Evolutionary conservation across 2,113 vertebrate genomes (phyloP), one percentile per base, ranked within the genome.

Genomic region (Elephantulus edwardii): DNA sequence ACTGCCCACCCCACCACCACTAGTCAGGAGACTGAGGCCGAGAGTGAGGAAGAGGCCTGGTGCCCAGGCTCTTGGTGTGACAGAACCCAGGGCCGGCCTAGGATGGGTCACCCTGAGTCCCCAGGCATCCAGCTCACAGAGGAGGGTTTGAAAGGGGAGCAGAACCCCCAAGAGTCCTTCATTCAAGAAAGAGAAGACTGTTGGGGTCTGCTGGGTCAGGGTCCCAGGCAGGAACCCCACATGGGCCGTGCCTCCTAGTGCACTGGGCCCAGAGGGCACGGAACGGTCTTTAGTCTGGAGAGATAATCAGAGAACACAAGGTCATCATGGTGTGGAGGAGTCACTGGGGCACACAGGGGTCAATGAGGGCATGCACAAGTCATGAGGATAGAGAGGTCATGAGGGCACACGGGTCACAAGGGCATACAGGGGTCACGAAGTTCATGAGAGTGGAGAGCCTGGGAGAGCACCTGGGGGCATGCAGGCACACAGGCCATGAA

Each of bases 191-290:
- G 30, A 58, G 42, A n/a, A 64, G 5, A 19, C 28, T 42, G 0
- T n/a, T 22, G n/a, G 58, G 54, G 28, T 11, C 42, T 14, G 8
- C 80, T 9, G 6, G 17, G 46, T n/a, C 13, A 33, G 52, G 40
- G 42, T 8, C 30, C 11, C n/a, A n/a, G 0, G 22, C 6, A 20
- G 4, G 22, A n/a, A 6, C 26, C 58, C 48, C 35, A 0, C 2
- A 2, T 0, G 0, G 26, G 52, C 50, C 4, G 8, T 5, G 28
- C 3, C 44, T 11, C 14, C 1, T 5, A 24, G 6, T 3, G 16
- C 12, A 0, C 1, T 44, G 20, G 28, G 5, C 52, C 12, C 68
- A 40, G 13, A 17, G 35, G 26, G 5, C n/a, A 38, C 33, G 40
- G 70, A 83, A 9, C 50, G 46, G 60, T 1, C 5, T 8, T 11